phyloP scores from a whole-genome alignment of 2,888 invertebrate species.

The Drosophila anceps region DNA sequence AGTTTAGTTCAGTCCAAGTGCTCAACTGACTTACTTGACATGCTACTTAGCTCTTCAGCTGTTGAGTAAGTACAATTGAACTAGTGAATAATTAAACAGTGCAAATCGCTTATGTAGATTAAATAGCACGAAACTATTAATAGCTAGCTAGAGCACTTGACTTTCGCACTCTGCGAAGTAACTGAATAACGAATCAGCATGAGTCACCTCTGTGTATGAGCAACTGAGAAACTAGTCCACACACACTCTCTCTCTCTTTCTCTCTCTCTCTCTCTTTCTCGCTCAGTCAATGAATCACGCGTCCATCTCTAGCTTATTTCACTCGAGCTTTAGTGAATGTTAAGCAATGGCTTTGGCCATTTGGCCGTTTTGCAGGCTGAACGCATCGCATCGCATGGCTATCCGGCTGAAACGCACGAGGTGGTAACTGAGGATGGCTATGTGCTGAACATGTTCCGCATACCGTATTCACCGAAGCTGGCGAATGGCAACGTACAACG shows the following conservation, averaged over 20 bases:
- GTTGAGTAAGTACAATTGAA: too few relatives aligned
- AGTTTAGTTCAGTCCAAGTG: background rate
- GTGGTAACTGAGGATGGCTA: constrained; percentile 93
- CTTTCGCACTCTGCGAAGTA: too few relatives aligned
- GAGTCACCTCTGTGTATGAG: background rate
- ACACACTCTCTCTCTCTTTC: background rate
- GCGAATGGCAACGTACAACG: constrained; percentile 81
- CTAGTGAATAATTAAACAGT: too few relatives aligned
- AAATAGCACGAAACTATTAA: too few relatives aligned
- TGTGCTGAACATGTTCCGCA: constrained; percentile 92
- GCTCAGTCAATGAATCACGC: background rate
- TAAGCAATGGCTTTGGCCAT: constrained; percentile 1
- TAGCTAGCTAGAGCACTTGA: too few relatives aligned
- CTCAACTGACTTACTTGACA: background rate
- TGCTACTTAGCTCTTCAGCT: background rate
- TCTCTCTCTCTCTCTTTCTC: background rate
- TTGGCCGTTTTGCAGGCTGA: constrained; percentile 60
- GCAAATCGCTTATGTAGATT: too few relatives aligned
- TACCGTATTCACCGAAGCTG: constrained; percentile 87
- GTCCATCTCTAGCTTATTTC: background rate
- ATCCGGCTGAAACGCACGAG: constrained; percentile 89
- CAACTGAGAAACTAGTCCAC: background rate
- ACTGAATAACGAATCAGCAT: background rate
- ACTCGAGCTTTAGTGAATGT: background rate
- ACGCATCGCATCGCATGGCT: constrained; percentile 84